These are phyloP conservation scores for Eriocheir sinensis DNA, from an alignment of 1,140 invertebrate species.

Conservation along the genomic window DNA sequence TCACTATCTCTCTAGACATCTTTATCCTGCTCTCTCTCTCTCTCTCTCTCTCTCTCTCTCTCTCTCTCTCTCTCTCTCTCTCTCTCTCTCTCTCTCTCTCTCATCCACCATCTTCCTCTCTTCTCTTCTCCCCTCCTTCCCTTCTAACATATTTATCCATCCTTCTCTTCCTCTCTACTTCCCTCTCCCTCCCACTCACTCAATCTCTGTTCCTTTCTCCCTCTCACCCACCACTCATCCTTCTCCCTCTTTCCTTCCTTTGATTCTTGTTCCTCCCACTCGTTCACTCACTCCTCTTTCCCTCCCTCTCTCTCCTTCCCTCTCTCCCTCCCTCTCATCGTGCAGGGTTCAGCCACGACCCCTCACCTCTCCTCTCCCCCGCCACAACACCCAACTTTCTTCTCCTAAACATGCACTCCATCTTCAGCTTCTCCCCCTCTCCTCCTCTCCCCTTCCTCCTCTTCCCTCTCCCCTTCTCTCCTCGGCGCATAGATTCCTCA, in stretches of 20 bases:
- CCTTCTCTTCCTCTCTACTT: neutral
- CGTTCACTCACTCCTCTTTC: neutral
- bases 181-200: neutral
- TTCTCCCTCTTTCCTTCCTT: no score
- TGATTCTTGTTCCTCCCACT: no score
- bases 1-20: neutral
- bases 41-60: neutral
- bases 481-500: neutral
- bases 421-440: neutral
- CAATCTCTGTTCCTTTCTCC: neutral
- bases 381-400: neutral
- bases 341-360: neutral
- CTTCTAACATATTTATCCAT: no score
- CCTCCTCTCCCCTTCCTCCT: neutral
- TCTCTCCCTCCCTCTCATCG: neutral
- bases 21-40: neutral
- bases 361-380: neutral
- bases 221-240: neutral
- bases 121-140: no score
- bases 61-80: neutral
- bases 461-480: neutral
- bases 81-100: neutral
- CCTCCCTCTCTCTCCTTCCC: neutral
- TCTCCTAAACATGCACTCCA: neutral
- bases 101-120: no score